Evolutionary conservation across 92 coral and sea anemone species (phyloP).

Genomic region (Anthopleura xanthogrammica): DNA sequence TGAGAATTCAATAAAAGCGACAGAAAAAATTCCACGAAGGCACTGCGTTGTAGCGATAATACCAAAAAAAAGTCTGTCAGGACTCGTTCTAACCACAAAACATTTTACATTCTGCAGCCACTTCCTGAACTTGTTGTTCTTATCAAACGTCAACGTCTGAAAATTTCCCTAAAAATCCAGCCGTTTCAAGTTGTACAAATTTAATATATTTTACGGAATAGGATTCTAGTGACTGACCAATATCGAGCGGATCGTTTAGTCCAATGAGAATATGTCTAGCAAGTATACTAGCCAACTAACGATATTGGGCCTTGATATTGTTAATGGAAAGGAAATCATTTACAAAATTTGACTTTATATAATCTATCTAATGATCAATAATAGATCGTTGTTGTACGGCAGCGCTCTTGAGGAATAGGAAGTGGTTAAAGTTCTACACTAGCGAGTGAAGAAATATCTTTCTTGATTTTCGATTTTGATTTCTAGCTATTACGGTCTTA

Average conservation of each 20-base stretch:
- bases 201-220: neutral
- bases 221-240: neutral
- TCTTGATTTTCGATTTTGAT: neutral
- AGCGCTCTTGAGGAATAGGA: neutral
- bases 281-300: neutral
- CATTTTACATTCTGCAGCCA: neutral
- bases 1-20: neutral
- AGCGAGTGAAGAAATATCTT: neutral
- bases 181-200: neutral
- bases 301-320: neutral
- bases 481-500: neutral
- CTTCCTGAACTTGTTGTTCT: conserved; percentile 6
- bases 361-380: neutral
- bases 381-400: neutral
- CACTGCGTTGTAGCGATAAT: neutral
- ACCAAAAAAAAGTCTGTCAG: neutral
- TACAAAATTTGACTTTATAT: neutral
- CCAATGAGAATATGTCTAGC: neutral
- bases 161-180: neutral
- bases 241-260: neutral
- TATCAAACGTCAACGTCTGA: conserved; percentile 4
- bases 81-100: neutral
- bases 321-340: conserved; percentile 1
- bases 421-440: neutral
- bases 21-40: neutral